Evolutionary conservation across 2,888 invertebrate species (phyloP).

Genomic region (Drosophila peninsularis): DNA sequence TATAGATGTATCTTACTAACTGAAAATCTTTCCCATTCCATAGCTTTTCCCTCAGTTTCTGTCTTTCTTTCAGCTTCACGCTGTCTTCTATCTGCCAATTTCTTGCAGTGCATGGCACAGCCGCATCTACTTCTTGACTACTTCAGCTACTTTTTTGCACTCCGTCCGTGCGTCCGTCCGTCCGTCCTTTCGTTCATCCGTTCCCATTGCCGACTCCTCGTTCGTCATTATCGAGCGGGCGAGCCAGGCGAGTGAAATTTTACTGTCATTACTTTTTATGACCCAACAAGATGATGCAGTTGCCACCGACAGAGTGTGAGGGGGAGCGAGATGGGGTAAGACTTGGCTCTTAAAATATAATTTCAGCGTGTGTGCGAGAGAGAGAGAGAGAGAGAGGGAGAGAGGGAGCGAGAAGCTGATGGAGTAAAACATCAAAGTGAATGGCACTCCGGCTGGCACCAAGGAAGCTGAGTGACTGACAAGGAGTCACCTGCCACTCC

Average conservation of each 20-base stretch:
- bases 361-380: slow-evolving; percentile 51
- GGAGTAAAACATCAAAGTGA: slow-evolving; percentile 75
- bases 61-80: too few species aligned
- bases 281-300: slow-evolving; percentile 74
- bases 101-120: slow-evolving; percentile 29
- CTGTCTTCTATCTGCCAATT: neutral
- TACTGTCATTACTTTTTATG: slow-evolving; percentile 80
- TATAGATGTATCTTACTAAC: too few species aligned
- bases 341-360: slow-evolving; percentile 72
- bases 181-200: slow-evolving; percentile 6
- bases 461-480: slow-evolving; percentile 42
- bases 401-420: slow-evolving; percentile 37
- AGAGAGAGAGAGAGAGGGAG: slow-evolving; percentile 16
- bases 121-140: slow-evolving; percentile 36
- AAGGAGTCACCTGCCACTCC: slow-evolving; percentile 7
- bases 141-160: slow-evolving; percentile 56
- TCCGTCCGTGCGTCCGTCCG: slow-evolving; percentile 31
- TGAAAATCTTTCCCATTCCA: too few species aligned
- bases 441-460: slow-evolving; percentile 36
- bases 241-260: slow-evolving; percentile 62
- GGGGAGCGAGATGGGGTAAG: neutral
- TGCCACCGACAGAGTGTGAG: slow-evolving; percentile 33
- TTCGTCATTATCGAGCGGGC: slow-evolving; percentile 73
- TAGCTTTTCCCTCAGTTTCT: too few species aligned
- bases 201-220: slow-evolving; percentile 22